phyloP scores from a whole-genome alignment of 2,888 invertebrate genomes.

The Synanthedon formicaeformis region DNA sequence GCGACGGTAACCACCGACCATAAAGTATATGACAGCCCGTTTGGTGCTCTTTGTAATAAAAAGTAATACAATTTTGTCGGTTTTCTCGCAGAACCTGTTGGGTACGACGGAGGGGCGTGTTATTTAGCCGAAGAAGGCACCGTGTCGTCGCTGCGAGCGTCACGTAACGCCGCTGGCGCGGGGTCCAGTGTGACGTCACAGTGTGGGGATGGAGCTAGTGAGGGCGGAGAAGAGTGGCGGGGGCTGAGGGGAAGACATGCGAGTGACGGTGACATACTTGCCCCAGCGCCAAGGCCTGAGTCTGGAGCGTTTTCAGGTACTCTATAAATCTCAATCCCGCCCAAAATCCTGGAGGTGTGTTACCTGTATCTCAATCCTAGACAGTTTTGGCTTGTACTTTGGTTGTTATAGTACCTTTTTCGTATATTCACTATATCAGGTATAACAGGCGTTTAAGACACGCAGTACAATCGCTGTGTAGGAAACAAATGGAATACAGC shows the following conservation, averaged over 20 bases:
- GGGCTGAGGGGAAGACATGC: constrained; percentile 37
- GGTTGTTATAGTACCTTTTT: background rate
- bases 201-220: constrained; percentile 2
- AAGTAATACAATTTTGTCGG: no score
- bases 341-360: no score
- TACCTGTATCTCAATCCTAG: no score
- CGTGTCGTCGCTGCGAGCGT: constrained; percentile 8
- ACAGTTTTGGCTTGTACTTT: no score
- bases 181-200: background rate
- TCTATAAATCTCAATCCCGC: no score
- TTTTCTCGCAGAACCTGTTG: constrained; percentile 35
- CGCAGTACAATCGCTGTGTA: no score
- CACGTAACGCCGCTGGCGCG: constrained; percentile 8
- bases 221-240: constrained; percentile 6
- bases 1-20: no score
- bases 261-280: constrained; percentile 57
- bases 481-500: no score
- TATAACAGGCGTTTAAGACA: no score
- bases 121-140: constrained; percentile 27
- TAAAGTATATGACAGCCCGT: no score
- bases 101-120: constrained; percentile 32
- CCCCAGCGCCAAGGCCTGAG: constrained; percentile 43
- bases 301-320: constrained; percentile 58
- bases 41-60: no score
- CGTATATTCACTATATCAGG: background rate